Conservation (phyloP, 1,140 invertebrate species). For the Conus betulinus region DNA sequence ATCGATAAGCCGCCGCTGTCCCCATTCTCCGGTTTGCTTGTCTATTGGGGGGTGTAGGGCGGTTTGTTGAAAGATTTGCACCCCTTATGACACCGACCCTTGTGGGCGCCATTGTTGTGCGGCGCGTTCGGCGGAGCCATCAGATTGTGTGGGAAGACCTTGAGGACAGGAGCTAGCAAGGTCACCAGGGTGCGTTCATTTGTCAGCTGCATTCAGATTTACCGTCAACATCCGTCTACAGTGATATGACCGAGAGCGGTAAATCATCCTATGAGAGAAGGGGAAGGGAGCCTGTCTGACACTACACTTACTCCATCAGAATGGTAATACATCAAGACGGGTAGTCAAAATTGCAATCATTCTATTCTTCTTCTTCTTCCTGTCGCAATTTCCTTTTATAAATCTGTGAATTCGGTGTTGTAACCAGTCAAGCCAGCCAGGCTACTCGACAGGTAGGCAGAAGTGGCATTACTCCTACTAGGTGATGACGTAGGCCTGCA, state of each 20-base stretch:
- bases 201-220: not conserved
- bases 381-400: no score
- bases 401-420: no score
- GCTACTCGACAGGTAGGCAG: no score
- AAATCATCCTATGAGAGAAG: no score
- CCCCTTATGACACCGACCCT: conserved; percentile 23
- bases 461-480: not conserved
- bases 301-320: no score
- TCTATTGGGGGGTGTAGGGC: not conserved
- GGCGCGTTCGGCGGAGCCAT: not conserved
- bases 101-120: not conserved
- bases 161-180: not conserved
- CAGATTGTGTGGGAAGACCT: not conserved
- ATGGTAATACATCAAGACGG: no score
- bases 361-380: no score
- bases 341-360: no score
- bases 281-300: no score
- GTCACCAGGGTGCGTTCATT: conserved; percentile 27
- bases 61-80: conserved; percentile 26
- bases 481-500: conserved; percentile 13
- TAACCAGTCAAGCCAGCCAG: no score
- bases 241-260: no score
- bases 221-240: not conserved
- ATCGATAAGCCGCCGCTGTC: conserved; percentile 23
- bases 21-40: not conserved